A percentile compares a stretch with the other conserved stretches of the same genome.
phyloP scores from a whole-genome alignment of 2,797 vertebrate genomes.

The Chaetophractus vellerosus region DNA sequence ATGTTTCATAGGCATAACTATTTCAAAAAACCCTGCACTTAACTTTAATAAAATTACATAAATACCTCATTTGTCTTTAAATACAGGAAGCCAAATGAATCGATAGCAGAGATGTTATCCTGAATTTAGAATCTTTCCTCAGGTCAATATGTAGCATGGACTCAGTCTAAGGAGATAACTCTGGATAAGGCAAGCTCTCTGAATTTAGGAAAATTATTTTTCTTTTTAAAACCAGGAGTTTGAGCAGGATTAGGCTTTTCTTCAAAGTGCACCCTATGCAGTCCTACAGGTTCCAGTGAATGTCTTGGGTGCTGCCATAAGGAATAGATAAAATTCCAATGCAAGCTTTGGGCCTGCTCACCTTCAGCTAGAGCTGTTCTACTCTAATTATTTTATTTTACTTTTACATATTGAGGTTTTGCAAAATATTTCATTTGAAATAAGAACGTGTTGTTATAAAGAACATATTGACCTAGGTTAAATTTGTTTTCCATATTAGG shows the following conservation, averaged over 20 bases:
- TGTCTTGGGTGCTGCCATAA: not conserved
- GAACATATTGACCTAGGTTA: not conserved
- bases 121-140: not conserved
- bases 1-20: not conserved
- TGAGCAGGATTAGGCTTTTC: not conserved
- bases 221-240: conserved; percentile 6
- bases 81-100: not conserved
- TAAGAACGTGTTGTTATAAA: not conserved
- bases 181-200: not conserved
- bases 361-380: not conserved
- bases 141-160: not conserved
- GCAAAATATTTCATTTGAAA: conserved; percentile 30
- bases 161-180: not conserved
- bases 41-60: not conserved
- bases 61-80: not conserved
- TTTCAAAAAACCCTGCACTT: conserved; percentile 56
- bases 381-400: not conserved
- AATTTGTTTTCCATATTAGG: not conserved
- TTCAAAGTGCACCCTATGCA: not conserved
- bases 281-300: not conserved
- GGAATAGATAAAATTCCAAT: not conserved
- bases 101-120: not conserved
- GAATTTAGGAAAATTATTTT: not conserved
- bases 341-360: not conserved
- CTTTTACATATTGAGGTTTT: not conserved